Conservation (phyloP, 2,113 vertebrate genomes). For the Mobula hypostoma region DNA sequence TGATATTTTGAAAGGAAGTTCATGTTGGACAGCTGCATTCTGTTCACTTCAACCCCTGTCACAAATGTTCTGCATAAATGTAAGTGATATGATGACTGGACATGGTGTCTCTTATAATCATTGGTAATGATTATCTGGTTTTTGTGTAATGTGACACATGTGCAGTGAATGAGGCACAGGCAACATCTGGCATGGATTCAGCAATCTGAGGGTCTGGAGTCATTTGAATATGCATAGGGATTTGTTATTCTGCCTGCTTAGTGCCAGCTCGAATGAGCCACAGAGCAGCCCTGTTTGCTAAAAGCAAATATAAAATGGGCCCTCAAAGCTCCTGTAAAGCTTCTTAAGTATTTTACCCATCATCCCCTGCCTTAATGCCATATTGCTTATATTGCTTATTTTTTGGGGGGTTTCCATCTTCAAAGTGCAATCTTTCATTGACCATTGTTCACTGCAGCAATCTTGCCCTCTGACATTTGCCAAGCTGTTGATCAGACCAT, state of each 20-base stretch:
- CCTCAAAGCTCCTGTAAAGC: conserved; percentile 17
- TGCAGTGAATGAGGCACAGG: conserved; percentile 46
- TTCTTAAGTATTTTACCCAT: conserved; percentile 32
- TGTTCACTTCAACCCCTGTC: conserved; percentile 60
- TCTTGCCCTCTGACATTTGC: neutral
- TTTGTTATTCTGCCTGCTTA: conserved; percentile 45
- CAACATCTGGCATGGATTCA: conserved; percentile 51
- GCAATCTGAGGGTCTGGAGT: conserved; percentile 44
- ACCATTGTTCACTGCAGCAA: neutral
- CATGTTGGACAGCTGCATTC: conserved; percentile 58
- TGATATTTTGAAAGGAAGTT: conserved; percentile 45
- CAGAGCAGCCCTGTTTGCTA: conserved; percentile 24
- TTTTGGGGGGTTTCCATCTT: neutral
- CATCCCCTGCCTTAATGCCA: conserved; percentile 9
- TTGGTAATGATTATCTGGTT: conserved; percentile 57
- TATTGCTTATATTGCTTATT: conserved; percentile 1
- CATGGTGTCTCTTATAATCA: conserved; percentile 57
- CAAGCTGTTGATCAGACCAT: conserved; percentile 32
- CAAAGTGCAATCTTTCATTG: neutral
- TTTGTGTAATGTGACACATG: conserved; percentile 51
- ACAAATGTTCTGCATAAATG: conserved; percentile 50
- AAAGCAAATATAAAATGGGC: conserved; percentile 12
- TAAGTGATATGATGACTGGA: conserved; percentile 63
- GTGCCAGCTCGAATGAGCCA: conserved; percentile 50
- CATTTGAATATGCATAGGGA: conserved; percentile 44